phyloP scores from a whole-genome alignment of 2,888 invertebrate species.

The Dolomedes plantarius region DNA sequence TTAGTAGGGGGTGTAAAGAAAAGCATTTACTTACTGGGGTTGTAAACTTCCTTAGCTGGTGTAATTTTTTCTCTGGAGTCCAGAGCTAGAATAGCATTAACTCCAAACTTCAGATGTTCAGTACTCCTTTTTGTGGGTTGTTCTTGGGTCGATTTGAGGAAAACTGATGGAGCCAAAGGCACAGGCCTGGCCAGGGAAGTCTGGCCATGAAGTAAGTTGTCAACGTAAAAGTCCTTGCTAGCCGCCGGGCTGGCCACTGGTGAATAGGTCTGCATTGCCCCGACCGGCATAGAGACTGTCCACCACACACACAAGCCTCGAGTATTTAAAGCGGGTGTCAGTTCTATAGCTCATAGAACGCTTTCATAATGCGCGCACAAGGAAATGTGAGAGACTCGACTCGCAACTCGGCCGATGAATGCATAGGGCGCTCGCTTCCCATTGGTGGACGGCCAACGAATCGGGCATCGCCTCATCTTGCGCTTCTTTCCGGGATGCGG shows the following conservation, averaged over 20 bases:
- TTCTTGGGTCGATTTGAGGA: not conserved
- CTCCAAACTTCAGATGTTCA: slow-evolving; percentile 50
- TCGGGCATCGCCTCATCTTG: slow-evolving; percentile 29
- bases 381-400: not conserved
- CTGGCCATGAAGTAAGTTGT: slow-evolving; percentile 41
- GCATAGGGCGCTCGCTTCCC: not conserved
- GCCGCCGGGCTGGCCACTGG: not conserved
- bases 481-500: slow-evolving; percentile 13
- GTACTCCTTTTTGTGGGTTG: slow-evolving; percentile 22
- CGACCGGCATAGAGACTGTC: slow-evolving; percentile 34
- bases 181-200: slow-evolving; percentile 48
- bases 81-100: slow-evolving; percentile 57
- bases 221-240: slow-evolving; percentile 58
- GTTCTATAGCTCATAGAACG: slow-evolving; percentile 10
- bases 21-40: slow-evolving; percentile 22
- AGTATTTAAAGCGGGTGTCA: slow-evolving; percentile 30
- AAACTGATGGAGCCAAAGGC: slow-evolving; percentile 28
- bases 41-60: slow-evolving; percentile 8
- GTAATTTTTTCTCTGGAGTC: slow-evolving; percentile 26
- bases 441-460: slow-evolving; percentile 43
- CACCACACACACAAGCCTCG: not conserved
- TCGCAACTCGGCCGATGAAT: slow-evolving; percentile 6
- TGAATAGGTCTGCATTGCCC: slow-evolving; percentile 28
- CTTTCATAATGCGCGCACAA: slow-evolving; percentile 41
- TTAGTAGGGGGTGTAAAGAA: too few species aligned